Base-by-base conservation (phyloP, 2,113 vertebrate species). In the Terrapene triunguis region DNA sequence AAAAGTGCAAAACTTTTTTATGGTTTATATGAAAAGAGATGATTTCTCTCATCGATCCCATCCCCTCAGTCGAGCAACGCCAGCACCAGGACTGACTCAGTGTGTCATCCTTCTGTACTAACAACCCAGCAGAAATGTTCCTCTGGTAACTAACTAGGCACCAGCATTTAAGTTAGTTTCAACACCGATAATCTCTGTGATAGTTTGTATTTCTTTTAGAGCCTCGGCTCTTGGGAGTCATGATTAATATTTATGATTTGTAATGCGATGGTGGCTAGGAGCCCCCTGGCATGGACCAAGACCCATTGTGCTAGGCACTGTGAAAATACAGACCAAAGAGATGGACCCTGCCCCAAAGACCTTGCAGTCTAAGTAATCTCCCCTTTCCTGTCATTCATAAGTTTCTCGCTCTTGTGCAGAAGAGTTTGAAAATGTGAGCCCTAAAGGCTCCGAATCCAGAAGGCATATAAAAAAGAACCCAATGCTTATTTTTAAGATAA, bases 31-130 rank as follows among this genome's bases (percentile, higher is more conserved):
- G 47, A 47, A 29, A 27, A 72, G 35, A 72, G 35, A 69, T n/a
- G 17, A 25, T 29, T 44, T 78, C 42, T 47, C 10, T 12, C 38
- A 25, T 9, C 47, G 3, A 25, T 22, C 22, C 42, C 19, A 3
- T 11, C 21, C 21, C 76, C 44, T 48, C 76, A 48, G 44, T 19
- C 72, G 27, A 59, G 22, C 2, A 76, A 32, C 65, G 5, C 42
- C 0, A 0, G 57, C 1, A 25, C 10, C 24, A 24, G 38, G 14
- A 44, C 5, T 27, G 42, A 25, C 42, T 78, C 74, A 78, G 13
- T 22, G 32, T 72, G 35, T 38, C 65, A 72, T 38, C n/a, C 42
- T 78, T 78, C 42, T 47, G 42, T 78, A 27, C 74, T 44, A 47
- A 44, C 13, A 47, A 27, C 44, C 74, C 44, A 27, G 22, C 42